Evolutionary conservation across 2,888 invertebrate species (phyloP).

Genomic region (Dermolepida albohirtum): DNA sequence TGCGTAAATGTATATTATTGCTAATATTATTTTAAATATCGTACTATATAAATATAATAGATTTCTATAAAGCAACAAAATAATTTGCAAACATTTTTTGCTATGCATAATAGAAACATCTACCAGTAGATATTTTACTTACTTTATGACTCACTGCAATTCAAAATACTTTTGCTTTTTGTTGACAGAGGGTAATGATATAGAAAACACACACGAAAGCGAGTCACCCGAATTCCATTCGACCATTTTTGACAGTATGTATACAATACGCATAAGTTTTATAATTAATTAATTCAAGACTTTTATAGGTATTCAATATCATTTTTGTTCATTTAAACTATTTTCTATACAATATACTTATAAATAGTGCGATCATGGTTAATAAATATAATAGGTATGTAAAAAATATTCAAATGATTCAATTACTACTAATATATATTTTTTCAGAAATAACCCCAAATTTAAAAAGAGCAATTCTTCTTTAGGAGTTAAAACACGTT

Average conservation of each 20-base stretch:
- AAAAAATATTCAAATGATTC: neutral
- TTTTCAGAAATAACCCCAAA: slow-evolving; percentile 20
- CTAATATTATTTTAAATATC: no score
- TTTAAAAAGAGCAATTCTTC: slow-evolving; percentile 14
- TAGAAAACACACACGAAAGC: neutral
- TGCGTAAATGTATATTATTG: no score
- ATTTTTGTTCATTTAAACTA: neutral
- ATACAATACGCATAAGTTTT: neutral
- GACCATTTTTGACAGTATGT: slow-evolving; percentile 37
- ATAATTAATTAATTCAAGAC: neutral
- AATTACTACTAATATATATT: neutral
- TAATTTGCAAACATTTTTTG: no score
- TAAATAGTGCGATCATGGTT: slow-evolving; percentile 18
- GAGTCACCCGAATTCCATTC: neutral
- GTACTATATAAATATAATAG: no score
- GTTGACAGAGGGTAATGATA: neutral
- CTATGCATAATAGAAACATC: no score
- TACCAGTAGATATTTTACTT: no score
- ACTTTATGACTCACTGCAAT: no score
- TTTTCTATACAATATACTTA: neutral
- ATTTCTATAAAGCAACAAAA: no score
- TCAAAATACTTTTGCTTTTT: no score
- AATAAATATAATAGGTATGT: slow-evolving; percentile 38
- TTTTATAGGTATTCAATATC: neutral
- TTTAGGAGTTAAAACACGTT: slow-evolving; percentile 35